These are phyloP conservation scores for Synergus umbraculus DNA, from an alignment of 2,888 invertebrate genomes.

Conservation along the genomic window DNA sequence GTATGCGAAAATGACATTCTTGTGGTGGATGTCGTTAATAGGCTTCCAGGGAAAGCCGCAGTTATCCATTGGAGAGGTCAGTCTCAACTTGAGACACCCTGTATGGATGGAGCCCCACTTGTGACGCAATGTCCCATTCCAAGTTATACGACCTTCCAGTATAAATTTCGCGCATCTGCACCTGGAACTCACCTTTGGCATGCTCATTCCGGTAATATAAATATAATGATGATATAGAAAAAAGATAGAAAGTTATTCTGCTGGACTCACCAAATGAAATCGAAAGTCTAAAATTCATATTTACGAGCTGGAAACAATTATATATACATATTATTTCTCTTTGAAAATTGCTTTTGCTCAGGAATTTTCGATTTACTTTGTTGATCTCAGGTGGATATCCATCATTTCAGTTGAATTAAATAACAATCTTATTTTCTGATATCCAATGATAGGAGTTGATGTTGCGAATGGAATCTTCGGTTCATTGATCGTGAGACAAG, in stretches of 20 bases:
- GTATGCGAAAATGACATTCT: slow-evolving; percentile 87
- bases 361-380: too few species aligned
- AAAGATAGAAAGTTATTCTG: too few species aligned
- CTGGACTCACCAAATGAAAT: too few species aligned
- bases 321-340: too few species aligned
- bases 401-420: not conserved
- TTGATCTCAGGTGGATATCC: too few species aligned
- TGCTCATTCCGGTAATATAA: slow-evolving; percentile 78
- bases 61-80: slow-evolving; percentile 89
- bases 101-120: slow-evolving; percentile 88
- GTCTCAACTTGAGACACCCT: slow-evolving; percentile 82
- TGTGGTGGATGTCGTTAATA: slow-evolving; percentile 86
- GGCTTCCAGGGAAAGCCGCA: slow-evolving; percentile 83
- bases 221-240: not conserved
- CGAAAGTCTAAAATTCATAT: too few species aligned
- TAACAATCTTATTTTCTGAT: not conserved
- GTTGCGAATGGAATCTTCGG: slow-evolving; percentile 85
- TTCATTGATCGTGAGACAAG: slow-evolving; percentile 84
- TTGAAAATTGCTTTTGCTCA: too few species aligned
- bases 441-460: slow-evolving; percentile 79
- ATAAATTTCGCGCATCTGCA: slow-evolving; percentile 83
- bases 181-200: slow-evolving; percentile 88
- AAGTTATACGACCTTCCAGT: slow-evolving; percentile 84
- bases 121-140: slow-evolving; percentile 88
- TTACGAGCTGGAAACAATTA: too few species aligned